These are phyloP conservation scores for Conchocele bisecta DNA, from an alignment of 2,888 invertebrate species.

Conservation along the genomic window DNA sequence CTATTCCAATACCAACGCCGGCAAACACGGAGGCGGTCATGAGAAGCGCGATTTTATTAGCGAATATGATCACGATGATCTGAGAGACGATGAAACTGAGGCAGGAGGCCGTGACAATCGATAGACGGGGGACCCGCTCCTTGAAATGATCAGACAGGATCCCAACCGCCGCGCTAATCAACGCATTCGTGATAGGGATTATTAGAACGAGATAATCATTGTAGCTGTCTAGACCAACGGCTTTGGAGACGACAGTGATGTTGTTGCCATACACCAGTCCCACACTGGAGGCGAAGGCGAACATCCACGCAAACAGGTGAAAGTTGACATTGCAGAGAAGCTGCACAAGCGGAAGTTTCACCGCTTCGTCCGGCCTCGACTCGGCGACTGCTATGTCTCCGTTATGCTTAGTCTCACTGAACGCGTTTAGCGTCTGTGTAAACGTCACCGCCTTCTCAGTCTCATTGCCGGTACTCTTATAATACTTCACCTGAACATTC, in stretches of 20 bases:
- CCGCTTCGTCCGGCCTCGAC: too few species aligned
- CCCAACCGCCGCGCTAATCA: constrained; percentile 52
- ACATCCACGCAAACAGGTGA: constrained; percentile 53
- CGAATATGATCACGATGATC: constrained; percentile 37
- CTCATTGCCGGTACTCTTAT: background rate
- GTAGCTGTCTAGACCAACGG: constrained; percentile 36
- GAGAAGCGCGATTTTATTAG: constrained; percentile 32
- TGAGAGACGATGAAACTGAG: constrained; percentile 35
- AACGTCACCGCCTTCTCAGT: too few species aligned
- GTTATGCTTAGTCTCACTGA: too few species aligned
- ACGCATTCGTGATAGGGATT: constrained; percentile 57
- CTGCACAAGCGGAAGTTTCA: constrained; percentile 35
- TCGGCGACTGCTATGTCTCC: too few species aligned
- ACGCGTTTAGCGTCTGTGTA: too few species aligned
- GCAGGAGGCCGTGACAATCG: constrained; percentile 42
- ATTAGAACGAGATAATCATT: constrained; percentile 50
- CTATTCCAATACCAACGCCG: constrained; percentile 51
- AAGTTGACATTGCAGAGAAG: constrained; percentile 49
- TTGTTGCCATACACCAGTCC: constrained; percentile 60
- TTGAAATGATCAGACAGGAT: constrained; percentile 55
- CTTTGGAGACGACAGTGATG: constrained; percentile 53
- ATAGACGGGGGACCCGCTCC: constrained; percentile 47
- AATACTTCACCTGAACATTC: background rate
- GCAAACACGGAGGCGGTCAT: constrained; percentile 52
- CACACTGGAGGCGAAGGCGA: constrained; percentile 58